Evolutionary conservation across 1,140 invertebrate species (phyloP), one percentile per base, ranked within the genome.

Genomic region (Lepidostoma basale): DNA sequence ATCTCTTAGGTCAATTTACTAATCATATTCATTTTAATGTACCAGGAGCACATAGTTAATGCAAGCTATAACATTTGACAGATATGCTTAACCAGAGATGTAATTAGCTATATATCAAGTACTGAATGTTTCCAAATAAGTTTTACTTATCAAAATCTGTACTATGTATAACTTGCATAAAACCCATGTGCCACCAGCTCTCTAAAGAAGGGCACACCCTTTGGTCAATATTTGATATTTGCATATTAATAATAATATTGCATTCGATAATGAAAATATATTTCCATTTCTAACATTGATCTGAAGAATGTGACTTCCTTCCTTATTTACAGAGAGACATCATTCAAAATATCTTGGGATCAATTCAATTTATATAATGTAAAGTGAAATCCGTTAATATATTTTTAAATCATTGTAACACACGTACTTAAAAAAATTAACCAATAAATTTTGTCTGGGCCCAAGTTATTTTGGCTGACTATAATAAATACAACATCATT

Each of bases 301-400:
- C 39, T 26, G 42, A 67, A 67, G 65, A 67, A 67, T 25, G 60
- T 67, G 65, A 47, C 65, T 67, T 67, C 65, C 65, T 67, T 49
- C 56, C 54, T 44, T 64, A 39, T 52, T 36, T 23, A 60, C n/a
- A 22, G 40, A 20, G 6, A 49, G 20, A 49, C 12, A 49, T 58
- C 30, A 23, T 25, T 25, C 22, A 49, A 49, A 25, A 20, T 49
- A 49, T 25, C 3, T 12, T 49, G 45, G 45, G 10, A 25, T 20
- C n/a, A n/a, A n/a, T n/a, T n/a, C n/a, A n/a, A n/a, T n/a, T n/a
- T n/a, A n/a, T n/a, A n/a, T n/a, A n/a, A n/a, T n/a, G n/a, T n/a
- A n/a, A n/a, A n/a, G n/a, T n/a, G n/a, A n/a, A n/a, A n/a, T n/a
- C n/a, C n/a, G n/a, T n/a, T n/a, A n/a, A n/a, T n/a, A n/a, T n/a